Conservation (phyloP, 2,797 vertebrate species). For the Lagocephalus sceleratus region DNA sequence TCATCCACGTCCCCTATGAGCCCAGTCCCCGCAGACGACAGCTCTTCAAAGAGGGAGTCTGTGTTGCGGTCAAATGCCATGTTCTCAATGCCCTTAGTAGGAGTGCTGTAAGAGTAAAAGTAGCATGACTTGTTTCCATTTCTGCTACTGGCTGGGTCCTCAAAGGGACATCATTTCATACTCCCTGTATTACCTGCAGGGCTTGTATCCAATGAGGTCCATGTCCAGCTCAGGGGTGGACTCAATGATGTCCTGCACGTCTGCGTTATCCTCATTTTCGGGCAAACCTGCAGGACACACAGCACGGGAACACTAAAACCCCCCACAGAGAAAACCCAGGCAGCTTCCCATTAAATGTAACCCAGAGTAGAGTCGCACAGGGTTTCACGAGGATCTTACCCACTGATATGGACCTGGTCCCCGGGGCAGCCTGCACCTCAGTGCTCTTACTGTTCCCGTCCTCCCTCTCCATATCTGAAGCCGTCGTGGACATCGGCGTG, state of each 20-base stretch:
- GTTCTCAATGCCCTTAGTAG: constrained; percentile 96
- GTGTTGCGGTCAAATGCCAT: constrained; percentile 97
- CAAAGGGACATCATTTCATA: no score
- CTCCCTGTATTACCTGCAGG: constrained; percentile 71
- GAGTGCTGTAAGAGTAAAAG: constrained; percentile 78
- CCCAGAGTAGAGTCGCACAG: neutral
- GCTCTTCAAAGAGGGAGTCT: constrained; percentile 95
- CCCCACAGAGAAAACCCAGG: neutral
- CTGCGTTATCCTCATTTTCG: constrained; percentile 91
- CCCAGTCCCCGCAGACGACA: constrained; percentile 93
- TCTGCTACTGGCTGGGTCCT: constrained; percentile 55
- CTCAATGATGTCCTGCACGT: constrained; percentile 97
- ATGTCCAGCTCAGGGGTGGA: constrained; percentile 97
- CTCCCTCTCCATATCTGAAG: constrained; percentile 78
- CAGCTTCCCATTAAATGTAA: neutral
- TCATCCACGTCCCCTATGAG: constrained; percentile 98
- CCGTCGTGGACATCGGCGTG: constrained; percentile 78
- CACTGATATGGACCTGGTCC: constrained; percentile 83
- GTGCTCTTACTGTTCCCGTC: constrained; percentile 82
- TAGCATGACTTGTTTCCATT: neutral
- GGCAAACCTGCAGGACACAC: constrained; percentile 75
- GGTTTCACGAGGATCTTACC: constrained; percentile 68
- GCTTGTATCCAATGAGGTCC: constrained; percentile 89
- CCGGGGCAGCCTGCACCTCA: constrained; percentile 86
- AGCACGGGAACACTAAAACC: neutral